These are phyloP conservation scores for Mirza zaza DNA, from an alignment of 2,113 vertebrate genomes.

Conservation along the genomic window DNA sequence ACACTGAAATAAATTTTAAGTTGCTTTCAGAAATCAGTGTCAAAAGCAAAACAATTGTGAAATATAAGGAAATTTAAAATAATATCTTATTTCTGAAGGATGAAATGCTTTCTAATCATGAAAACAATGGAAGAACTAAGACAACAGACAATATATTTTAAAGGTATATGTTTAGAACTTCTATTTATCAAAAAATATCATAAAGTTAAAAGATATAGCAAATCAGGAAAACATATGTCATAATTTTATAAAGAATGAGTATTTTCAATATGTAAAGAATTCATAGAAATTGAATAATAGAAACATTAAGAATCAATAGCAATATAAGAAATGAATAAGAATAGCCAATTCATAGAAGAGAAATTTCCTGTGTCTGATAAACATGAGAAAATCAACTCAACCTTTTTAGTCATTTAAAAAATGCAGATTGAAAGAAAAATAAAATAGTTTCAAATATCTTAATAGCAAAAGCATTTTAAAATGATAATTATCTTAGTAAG, in stretches of 20 bases:
- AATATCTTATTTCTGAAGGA: not conserved
- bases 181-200: slow-evolving; percentile 31
- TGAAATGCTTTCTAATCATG: not conserved
- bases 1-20: not conserved
- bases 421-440: not conserved
- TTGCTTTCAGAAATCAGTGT: not conserved
- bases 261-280: not conserved
- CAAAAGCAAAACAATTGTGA: not conserved
- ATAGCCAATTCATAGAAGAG: not conserved
- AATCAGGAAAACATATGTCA: not conserved
- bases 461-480: not conserved
- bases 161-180: slow-evolving; percentile 6
- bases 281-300: not conserved
- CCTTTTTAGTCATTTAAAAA: not conserved
- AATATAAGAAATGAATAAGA: not conserved
- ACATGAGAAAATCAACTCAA: slow-evolving; percentile 1
- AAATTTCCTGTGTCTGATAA: not conserved
- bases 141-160: not conserved
- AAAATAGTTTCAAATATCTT: slow-evolving; percentile 8
- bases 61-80: not conserved
- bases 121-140: slow-evolving; percentile 13
- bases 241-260: not conserved
- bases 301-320: not conserved
- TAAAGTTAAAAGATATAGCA: not conserved
- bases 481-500: not conserved